Evolutionary conservation across 2,888 invertebrate species (phyloP).

Genomic region (Venusia cambrica): DNA sequence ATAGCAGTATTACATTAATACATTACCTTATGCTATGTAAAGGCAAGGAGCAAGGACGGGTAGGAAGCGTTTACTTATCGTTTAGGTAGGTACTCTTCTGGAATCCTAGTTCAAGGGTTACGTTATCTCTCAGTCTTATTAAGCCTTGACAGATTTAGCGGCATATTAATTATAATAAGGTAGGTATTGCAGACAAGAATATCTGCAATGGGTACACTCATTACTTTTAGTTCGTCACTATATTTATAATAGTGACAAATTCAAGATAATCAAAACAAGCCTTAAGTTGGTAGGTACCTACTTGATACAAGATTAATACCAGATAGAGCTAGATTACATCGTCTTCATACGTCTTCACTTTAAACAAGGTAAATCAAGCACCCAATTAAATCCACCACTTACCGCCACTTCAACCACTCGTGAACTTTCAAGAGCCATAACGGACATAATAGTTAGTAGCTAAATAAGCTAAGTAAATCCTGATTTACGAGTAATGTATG

Average conservation of each 20-base stretch:
- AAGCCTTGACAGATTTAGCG: slow-evolving; percentile 64
- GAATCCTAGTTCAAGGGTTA: slow-evolving; percentile 72
- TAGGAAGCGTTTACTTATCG: slow-evolving; percentile 76
- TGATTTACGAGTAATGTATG: too few relatives aligned
- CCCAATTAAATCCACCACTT: slow-evolving; percentile 65
- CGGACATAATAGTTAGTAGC: slow-evolving; percentile 46
- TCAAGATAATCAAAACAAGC: slow-evolving; percentile 18
- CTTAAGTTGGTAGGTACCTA: too few relatives aligned
- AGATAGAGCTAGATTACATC: slow-evolving; percentile 55
- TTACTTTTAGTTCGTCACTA: too few relatives aligned
- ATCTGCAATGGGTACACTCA: too few relatives aligned
- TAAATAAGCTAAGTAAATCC: too few relatives aligned
- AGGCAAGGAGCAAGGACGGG: slow-evolving; percentile 80
- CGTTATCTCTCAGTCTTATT: slow-evolving; percentile 77
- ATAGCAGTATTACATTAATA: slow-evolving; percentile 57
- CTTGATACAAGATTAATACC: slow-evolving; percentile 39
- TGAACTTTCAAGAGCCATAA: slow-evolving; percentile 42
- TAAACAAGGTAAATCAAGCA: slow-evolving; percentile 70
- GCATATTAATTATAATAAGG: slow-evolving; percentile 45
- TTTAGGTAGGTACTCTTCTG: slow-evolving; percentile 65
- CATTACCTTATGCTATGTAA: slow-evolving; percentile 74
- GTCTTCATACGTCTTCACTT: slow-evolving; percentile 49
- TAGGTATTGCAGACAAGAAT: slow-evolving; percentile 21
- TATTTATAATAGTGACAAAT: slow-evolving; percentile 22
- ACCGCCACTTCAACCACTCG: slow-evolving; percentile 54